Percentiles rank a stretch among this genome's conserved stretches.
phyloP scores from a whole-genome alignment of 2,797 vertebrate genomes.

The Iguana delicatissima region DNA sequence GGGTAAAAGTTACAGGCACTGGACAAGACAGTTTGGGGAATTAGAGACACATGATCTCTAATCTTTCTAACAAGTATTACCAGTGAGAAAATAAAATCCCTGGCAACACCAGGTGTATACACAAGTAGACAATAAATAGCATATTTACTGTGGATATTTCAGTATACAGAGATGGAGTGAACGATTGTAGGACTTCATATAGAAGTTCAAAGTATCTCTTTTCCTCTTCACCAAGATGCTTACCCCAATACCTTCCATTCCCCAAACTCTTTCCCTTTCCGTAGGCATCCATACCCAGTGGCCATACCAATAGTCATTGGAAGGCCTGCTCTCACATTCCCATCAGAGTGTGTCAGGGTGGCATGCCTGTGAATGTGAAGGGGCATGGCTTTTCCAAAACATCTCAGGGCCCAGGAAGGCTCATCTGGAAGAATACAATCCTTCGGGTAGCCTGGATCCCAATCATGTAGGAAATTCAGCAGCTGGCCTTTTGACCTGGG shows the following conservation, averaged over 20 bases:
- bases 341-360: no score
- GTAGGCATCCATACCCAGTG: no score
- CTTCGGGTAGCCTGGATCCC: background rate
- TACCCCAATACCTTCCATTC: background rate
- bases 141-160: conserved; percentile 25
- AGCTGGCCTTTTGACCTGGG: background rate
- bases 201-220: background rate
- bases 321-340: no score
- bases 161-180: background rate
- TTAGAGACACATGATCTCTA: no score
- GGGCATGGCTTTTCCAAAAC: no score
- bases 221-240: background rate
- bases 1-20: no score
- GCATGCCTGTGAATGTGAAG: no score
- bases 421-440: no score
- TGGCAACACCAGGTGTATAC: background rate
- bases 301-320: no score
- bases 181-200: background rate
- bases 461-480: background rate
- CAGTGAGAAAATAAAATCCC: no score
- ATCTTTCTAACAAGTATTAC: no score
- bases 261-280: background rate
- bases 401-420: background rate
- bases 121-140: background rate
- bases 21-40: no score